Evolutionary conservation across 2,888 invertebrate genomes (phyloP).

Genomic region (Drosophila recens): DNA sequence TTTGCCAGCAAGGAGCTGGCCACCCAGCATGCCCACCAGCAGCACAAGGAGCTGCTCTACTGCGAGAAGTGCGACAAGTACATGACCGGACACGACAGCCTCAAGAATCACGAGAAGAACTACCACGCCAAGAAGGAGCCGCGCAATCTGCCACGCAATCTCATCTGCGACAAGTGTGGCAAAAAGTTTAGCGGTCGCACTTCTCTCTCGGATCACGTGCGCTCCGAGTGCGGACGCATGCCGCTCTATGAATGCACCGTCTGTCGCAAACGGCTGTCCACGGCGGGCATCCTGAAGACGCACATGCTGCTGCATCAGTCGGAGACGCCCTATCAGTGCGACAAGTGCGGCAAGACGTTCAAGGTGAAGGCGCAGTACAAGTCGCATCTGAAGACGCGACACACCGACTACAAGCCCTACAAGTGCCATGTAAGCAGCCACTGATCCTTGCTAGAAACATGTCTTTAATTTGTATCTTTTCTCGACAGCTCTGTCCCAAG

Average conservation of each 20-base stretch:
- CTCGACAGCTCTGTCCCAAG: constrained; percentile 82
- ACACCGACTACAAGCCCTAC: constrained; percentile 86
- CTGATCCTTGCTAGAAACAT: not conserved
- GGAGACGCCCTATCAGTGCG: constrained; percentile 83
- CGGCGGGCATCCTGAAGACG: constrained; percentile 85
- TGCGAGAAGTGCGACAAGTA: constrained; percentile 85
- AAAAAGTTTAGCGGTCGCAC: constrained; percentile 84
- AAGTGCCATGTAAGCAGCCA: constrained; percentile 84
- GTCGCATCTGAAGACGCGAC: constrained; percentile 84
- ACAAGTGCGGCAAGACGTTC: constrained; percentile 83
- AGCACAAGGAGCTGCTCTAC: constrained; percentile 84
- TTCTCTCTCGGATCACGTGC: constrained; percentile 85
- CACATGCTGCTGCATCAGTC: constrained; percentile 85
- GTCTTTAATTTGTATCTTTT: not conserved
- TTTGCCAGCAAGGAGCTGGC: constrained; percentile 85
- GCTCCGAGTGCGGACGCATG: constrained; percentile 85
- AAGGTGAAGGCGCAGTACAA: constrained; percentile 84
- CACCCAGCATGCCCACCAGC: constrained; percentile 83
- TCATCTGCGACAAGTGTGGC: constrained; percentile 84
- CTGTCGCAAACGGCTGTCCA: constrained; percentile 85
- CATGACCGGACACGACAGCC: constrained; percentile 85
- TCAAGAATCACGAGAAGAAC: constrained; percentile 85
- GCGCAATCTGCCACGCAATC: constrained; percentile 79
- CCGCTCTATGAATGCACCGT: constrained; percentile 84
- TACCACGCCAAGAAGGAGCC: constrained; percentile 70